These are phyloP conservation scores for Punctoribates punctum DNA, from an alignment of 2,888 invertebrate species.

Conservation along the genomic window DNA sequence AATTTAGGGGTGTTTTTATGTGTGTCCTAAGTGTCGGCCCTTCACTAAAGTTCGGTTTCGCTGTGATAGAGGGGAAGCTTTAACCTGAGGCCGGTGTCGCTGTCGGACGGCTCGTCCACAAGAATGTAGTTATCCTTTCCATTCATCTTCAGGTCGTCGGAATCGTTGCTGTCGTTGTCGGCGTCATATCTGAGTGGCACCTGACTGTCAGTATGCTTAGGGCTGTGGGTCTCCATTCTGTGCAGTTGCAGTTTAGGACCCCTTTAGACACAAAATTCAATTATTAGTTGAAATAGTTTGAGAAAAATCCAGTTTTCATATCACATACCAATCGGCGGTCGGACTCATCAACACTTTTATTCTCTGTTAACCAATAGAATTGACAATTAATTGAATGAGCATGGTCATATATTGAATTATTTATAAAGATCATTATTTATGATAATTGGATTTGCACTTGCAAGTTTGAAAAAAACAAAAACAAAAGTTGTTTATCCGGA, in stretches of 20 bases:
- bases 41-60: slow-evolving; percentile 45
- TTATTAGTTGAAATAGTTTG: slow-evolving; percentile 12
- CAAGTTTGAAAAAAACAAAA: not conserved
- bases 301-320: not conserved
- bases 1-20: no score
- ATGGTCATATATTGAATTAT: not conserved
- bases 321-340: slow-evolving; percentile 41
- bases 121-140: slow-evolving; percentile 15
- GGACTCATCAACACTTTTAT: slow-evolving; percentile 41
- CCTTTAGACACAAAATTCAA: slow-evolving; percentile 46
- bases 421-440: not conserved
- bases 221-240: slow-evolving; percentile 49
- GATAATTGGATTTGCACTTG: not conserved
- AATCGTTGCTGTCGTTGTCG: slow-evolving; percentile 44
- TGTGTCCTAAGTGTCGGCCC: not conserved
- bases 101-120: slow-evolving; percentile 21
- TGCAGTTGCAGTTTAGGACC: slow-evolving; percentile 52
- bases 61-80: slow-evolving; percentile 43
- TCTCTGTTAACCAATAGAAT: slow-evolving; percentile 37
- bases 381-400: not conserved
- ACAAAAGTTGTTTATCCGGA: not conserved
- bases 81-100: slow-evolving; percentile 42
- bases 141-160: slow-evolving; percentile 41
- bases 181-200: slow-evolving; percentile 48
- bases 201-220: slow-evolving; percentile 51